These are phyloP conservation scores for Chrysolina haemoptera DNA, from an alignment of 2,888 invertebrate species.

Conservation along the genomic window DNA sequence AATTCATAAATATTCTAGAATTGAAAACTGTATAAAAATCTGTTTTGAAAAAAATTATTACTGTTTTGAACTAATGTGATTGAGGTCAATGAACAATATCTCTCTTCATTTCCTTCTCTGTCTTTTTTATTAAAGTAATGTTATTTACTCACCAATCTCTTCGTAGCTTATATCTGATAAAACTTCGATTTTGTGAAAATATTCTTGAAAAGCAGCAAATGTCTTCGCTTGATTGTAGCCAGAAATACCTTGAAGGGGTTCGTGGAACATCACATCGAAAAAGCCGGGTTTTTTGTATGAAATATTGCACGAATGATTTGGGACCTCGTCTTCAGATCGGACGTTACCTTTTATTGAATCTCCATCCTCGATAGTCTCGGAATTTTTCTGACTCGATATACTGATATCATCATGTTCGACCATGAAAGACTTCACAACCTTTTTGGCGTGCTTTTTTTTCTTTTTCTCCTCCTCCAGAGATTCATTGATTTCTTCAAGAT, in stretches of 20 bases:
- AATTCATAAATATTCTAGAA: no score
- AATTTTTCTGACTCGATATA: not conserved
- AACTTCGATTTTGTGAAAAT: slow-evolving; percentile 40
- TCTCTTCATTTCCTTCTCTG: no score
- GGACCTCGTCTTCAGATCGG: slow-evolving; percentile 1
- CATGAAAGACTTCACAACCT: slow-evolving; percentile 21
- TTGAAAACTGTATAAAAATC: no score
- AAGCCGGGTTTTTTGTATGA: slow-evolving; percentile 29
- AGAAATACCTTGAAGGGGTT: slow-evolving; percentile 28
- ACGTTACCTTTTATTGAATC: not conserved
- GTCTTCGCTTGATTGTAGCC: slow-evolving; percentile 34
- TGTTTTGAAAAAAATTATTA: slow-evolving; percentile 24
- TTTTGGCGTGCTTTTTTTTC: slow-evolving; percentile 29
- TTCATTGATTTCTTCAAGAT: slow-evolving; percentile 50
- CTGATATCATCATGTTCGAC: slow-evolving; percentile 23
- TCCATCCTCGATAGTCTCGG: not conserved
- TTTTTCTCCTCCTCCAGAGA: slow-evolving; percentile 50
- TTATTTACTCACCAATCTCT: slow-evolving; percentile 40
- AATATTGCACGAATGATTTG: slow-evolving; percentile 17
- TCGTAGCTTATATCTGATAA: slow-evolving; percentile 43
- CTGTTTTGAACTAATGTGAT: no score
- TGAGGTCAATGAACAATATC: not conserved
- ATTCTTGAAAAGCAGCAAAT: slow-evolving; percentile 37
- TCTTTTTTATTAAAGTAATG: no score
- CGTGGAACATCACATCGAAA: slow-evolving; percentile 36